Evolutionary conservation across 2,888 invertebrate species (phyloP), one percentile per base, ranked within the genome.

Genomic region (Arge pagana): DNA sequence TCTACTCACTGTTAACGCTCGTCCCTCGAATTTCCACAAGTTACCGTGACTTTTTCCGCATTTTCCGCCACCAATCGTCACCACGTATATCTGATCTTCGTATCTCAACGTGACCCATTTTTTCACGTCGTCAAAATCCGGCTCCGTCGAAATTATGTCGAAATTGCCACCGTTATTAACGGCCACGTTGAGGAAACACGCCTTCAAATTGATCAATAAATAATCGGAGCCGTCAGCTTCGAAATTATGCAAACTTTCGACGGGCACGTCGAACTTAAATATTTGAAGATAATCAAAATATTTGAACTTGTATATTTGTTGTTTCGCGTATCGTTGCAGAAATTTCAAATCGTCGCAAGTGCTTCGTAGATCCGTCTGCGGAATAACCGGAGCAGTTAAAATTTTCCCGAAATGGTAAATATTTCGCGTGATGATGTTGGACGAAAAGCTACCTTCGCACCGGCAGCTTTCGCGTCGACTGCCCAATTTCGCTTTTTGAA

Each of bases 81-180:
- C 65, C 10, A 81, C 66, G 55, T 76, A 80, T 35, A 78, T 57
- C 1, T 66, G 55, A 4, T 67, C 56, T 1, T 69, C 60, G 43
- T 69, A 64, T 15, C 57, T 58, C 1, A 81, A 71, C 1, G 76
- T 65, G 3, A 78, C 64, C 63, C 79, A 78, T 62, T 80, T 76
- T 21, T 76, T 70, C 2, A 84, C 66, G 10, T 65, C 63, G 3
- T 84, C 85, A 21, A 81, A 80, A 52, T 77, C 62, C 8, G 79
- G 65, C 30, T 68, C 55, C 6, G 40, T 57, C 2, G 59, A 63
- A 1, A 75, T 23, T 6, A 43, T 51, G 10, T 57, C 56, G 39
- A 78, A 79, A 1, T 57, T 52, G 16, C 64, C 61, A 2, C 66
- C 60, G 15, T 70, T 69, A 77, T 81, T 83, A 8, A 69, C 59